These are phyloP conservation scores for Aphodius sticticus DNA, from an alignment of 2,888 invertebrate species.

Conservation along the genomic window DNA sequence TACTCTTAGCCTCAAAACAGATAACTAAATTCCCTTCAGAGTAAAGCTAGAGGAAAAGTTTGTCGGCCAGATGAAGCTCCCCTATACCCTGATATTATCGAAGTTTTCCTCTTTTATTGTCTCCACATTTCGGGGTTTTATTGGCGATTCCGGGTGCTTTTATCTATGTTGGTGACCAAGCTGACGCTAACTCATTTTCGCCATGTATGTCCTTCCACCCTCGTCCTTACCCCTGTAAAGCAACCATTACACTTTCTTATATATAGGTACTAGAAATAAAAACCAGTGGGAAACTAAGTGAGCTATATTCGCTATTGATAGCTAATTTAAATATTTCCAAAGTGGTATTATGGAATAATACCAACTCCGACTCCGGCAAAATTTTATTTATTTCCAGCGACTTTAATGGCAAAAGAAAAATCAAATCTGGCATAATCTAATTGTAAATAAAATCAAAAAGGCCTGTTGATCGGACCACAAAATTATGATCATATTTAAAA, in stretches of 20 bases:
- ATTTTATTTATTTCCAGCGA: no score
- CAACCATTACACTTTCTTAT: not conserved
- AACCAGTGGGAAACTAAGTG: not conserved
- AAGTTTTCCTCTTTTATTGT: constrained; percentile 4
- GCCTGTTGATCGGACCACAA: no score
- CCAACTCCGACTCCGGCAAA: no score
- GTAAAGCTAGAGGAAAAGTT: not conserved
- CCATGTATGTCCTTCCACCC: not conserved
- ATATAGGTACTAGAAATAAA: not conserved
- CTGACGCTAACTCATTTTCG: constrained; percentile 4
- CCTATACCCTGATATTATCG: not conserved
- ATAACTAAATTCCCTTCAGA: not conserved
- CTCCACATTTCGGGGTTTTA: not conserved
- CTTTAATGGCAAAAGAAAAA: no score
- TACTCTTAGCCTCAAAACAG: not conserved
- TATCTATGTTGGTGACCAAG: constrained; percentile 4
- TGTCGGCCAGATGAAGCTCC: not conserved
- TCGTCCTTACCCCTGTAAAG: not conserved
- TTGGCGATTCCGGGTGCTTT: not conserved
- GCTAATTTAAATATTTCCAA: no score
- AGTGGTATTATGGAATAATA: no score
- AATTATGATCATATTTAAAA: no score
- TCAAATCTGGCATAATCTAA: no score
- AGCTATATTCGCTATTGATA: not conserved
- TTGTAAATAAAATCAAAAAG: no score